Base-by-base conservation (phyloP, 2,888 invertebrate genomes). In the Chloromyia formosa region DNA sequence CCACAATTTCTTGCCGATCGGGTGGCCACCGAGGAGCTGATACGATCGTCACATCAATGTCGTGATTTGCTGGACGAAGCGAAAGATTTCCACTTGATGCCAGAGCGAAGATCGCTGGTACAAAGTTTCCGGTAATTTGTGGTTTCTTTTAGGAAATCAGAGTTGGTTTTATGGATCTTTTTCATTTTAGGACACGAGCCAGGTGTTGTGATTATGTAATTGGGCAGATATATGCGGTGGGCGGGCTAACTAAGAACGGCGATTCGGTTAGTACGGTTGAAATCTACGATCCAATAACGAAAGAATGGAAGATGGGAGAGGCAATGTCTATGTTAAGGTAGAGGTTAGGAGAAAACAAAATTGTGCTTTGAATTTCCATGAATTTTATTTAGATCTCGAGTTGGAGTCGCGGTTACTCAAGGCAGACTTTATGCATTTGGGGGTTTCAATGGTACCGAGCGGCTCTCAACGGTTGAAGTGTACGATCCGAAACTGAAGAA, bases 11-110 rank as follows among this genome's bases (percentile, higher is more conserved):
- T 96, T 64, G 91, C 93, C 1, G 94, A 95, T 85, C 86, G 90
- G 73, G 93, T 95, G 14, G 92, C 93, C 1, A 91, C 92, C 18
- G 94, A 94, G 82, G 92, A 92, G 79, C 85, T 94, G 2, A 90
- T 95, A 77, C 88, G 92, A 79, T 90, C 89, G 56, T 94, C 93
- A 23, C 91, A 93, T 81, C 90, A 91, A 81, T 94, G 94, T 87
- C 88, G 94, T 88, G 94, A 95, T 86, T 86, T 95, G 62, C 83
- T 96, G 71, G 95, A 96, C 83, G 95, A 95, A 84, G 95, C 95
- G 0, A 89, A 93, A 82, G 94, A 95, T 82, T 96, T 93, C 83
- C 94, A 95, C 83, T 86, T 95, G 75, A 92, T 96, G 88, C 96
- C 95, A 1, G 94, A 95, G 83, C 86, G 95, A 77, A 87, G 94